phyloP scores from a whole-genome alignment of 2,797 vertebrate species.

The Ctenopoma kingsleyae region DNA sequence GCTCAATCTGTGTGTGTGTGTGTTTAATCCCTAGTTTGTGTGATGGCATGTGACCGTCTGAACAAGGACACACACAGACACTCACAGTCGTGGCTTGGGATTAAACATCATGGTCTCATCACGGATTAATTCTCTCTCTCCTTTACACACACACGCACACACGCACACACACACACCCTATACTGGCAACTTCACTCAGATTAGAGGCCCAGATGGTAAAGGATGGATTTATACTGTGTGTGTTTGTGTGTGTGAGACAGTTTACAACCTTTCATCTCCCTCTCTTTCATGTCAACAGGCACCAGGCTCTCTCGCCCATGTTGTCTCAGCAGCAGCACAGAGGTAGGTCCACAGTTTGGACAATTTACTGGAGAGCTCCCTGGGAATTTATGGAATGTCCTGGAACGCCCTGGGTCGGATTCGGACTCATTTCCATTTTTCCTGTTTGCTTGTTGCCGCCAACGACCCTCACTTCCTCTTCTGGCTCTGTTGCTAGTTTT shows the following conservation, averaged over 20 bases:
- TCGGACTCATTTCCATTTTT: slow-evolving; percentile 28
- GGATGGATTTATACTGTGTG: slow-evolving; percentile 38
- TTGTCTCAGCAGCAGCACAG: slow-evolving; percentile 16
- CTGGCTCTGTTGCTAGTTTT: not conserved
- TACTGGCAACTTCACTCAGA: slow-evolving; percentile 13
- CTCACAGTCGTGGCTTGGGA: slow-evolving; percentile 42
- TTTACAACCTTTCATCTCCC: slow-evolving; percentile 12
- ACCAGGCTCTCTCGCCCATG: slow-evolving; percentile 30
- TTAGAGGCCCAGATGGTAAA: slow-evolving; percentile 58
- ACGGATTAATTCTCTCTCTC: slow-evolving; percentile 57
- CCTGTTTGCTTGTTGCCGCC: slow-evolving; percentile 57
- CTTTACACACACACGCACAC: slow-evolving; percentile 25
- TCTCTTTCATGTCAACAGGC: slow-evolving; percentile 19
- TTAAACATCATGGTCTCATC: slow-evolving; percentile 70
- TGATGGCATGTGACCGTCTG: slow-evolving; percentile 61
- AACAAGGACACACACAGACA: slow-evolving; percentile 29
- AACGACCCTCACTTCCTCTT: slow-evolving; percentile 57
- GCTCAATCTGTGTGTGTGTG: slow-evolving; percentile 23
- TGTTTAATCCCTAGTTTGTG: slow-evolving; percentile 65
- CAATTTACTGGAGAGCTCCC: slow-evolving; percentile 17
- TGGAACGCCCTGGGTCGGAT: slow-evolving; percentile 59
- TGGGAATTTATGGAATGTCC: slow-evolving; percentile 67
- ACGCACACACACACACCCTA: not conserved
- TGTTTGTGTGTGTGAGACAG: slow-evolving; percentile 19
- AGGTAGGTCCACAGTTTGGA: slow-evolving; percentile 11